phyloP scores from a whole-genome alignment of 2,888 invertebrate genomes.

The Netelia inedita region DNA sequence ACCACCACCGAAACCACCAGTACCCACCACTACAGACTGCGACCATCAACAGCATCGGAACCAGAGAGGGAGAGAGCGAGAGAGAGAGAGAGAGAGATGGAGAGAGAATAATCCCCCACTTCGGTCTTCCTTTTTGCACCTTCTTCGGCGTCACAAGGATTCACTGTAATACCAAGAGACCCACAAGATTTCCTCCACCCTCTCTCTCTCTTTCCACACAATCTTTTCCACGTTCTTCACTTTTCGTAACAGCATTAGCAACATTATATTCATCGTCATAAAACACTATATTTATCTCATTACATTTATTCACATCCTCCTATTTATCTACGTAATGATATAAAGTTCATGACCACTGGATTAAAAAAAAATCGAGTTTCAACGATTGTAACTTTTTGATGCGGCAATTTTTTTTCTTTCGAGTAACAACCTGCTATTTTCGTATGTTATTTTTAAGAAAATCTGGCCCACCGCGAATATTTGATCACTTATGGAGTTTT shows the following conservation, averaged over 20 bases:
- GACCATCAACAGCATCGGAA: conserved; percentile 47
- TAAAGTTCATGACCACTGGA: background rate
- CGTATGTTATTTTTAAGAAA: no score
- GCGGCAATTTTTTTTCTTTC: no score
- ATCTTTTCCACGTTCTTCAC: conserved; percentile 49
- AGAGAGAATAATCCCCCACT: background rate
- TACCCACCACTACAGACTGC: conserved; percentile 20
- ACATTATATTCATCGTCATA: conserved; percentile 20
- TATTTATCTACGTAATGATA: background rate
- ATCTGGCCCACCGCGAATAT: no score
- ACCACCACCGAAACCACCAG: conserved; percentile 33
- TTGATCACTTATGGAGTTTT: no score
- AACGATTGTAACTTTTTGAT: no score
- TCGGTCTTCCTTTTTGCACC: background rate
- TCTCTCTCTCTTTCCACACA: conserved; percentile 24
- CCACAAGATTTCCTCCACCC: background rate
- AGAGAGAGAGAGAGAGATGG: background rate
- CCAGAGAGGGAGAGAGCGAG: background rate
- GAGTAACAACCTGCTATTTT: no score
- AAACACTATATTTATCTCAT: background rate
- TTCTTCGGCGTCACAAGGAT: conserved; percentile 5
- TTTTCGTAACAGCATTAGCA: conserved; percentile 18
- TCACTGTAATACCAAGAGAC: conserved; percentile 4
- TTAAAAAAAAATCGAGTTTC: no score
- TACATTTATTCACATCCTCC: background rate